Evolutionary conservation across 2,113 vertebrate species (phyloP).

Genomic region (Saccopteryx bilineata): DNA sequence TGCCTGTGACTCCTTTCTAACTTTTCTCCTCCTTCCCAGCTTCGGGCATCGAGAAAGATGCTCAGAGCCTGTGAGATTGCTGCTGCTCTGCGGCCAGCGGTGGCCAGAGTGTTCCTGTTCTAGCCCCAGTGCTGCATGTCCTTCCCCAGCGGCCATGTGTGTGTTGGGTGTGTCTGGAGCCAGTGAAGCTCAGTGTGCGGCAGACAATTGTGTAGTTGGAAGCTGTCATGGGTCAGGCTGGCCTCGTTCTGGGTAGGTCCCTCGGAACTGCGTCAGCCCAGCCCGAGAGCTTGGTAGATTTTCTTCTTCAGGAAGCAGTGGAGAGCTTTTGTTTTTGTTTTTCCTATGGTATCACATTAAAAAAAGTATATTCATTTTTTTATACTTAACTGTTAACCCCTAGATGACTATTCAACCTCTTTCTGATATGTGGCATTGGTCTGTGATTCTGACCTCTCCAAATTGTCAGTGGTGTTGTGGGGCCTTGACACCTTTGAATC

Average conservation of each 20-base stretch:
- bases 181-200: neutral
- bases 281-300: neutral
- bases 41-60: neutral
- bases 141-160: neutral
- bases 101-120: neutral
- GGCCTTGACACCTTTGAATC: neutral
- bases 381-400: neutral
- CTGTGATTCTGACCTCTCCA: neutral
- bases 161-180: neutral
- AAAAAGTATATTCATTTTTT: neutral
- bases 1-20: neutral
- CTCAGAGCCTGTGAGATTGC: neutral
- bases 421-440: neutral
- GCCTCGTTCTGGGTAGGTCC: neutral
- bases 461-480: neutral
- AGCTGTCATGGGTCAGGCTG: neutral
- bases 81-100: neutral
- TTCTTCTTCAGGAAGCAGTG: neutral
- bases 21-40: neutral
- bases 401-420: neutral
- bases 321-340: neutral
- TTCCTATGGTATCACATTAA: neutral
- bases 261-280: neutral
- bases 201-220: neutral
- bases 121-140: neutral